Evolutionary conservation across 2,113 vertebrate species (phyloP), one percentile per base, ranked within the genome.

Genomic region (Ibidorhyncha struthersii): DNA sequence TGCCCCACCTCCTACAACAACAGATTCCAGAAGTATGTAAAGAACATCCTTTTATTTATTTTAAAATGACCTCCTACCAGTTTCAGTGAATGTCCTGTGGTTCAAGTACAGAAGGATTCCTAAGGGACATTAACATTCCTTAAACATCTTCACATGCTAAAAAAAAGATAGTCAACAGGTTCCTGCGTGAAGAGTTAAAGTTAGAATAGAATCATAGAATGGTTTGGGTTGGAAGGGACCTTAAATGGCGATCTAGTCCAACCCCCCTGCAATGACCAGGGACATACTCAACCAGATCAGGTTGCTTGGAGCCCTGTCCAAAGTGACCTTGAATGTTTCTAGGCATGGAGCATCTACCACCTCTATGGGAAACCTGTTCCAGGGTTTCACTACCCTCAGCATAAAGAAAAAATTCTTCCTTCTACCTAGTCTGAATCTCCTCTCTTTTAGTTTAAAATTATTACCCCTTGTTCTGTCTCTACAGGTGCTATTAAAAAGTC

Each of bases 261-360:
- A n/a, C 2, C 7, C 40, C n/a, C 19, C 22, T 49, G 18, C 17
- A 5, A 3, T 30, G 4, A 12, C n/a, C 12, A 58, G 12, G 4
- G 12, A 16, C 52, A 49, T 38, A 21, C 69, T n/a, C 55, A 29
- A 14, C 30, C 4, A 32, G 8, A 32, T 11, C 21, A 62, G 27
- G n/a, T 62, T 50, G 22, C 76, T 63, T 13, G 41, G 22, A 63
- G 3, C 15, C 5, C 58, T 0, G 0, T 40, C 22, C 47, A 52
- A 10, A 12, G 16, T 15, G 12, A 34, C 9, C 16, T 47, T 7
- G 10, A 40, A 8, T 9, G 29, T 20, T 40, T 11, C 45, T 21
- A 72, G n/a, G 36, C 10, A 16, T 40, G 27, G 4, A 21, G 9
- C 21, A 50, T 14, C 9, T 3, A 5, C 21, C 5, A 25, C 16